Evolutionary conservation across 2,797 vertebrate genomes (phyloP).

Genomic region (Mormyrus hasselquistii): DNA sequence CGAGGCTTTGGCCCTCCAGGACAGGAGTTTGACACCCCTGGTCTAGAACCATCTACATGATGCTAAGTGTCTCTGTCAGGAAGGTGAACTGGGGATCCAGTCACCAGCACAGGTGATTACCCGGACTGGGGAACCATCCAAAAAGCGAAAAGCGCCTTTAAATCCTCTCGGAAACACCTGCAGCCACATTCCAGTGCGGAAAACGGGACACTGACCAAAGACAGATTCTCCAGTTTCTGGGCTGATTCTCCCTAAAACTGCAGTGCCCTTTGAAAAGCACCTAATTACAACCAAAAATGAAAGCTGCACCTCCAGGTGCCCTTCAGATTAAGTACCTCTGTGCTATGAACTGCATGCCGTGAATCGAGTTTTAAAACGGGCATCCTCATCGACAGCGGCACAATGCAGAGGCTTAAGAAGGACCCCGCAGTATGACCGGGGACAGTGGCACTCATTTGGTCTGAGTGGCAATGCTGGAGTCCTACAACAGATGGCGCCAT

Average conservation of each 20-base stretch:
- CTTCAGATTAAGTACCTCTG: not conserved
- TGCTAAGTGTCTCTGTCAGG: not conserved
- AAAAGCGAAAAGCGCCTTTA: not conserved
- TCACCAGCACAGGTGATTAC: not conserved
- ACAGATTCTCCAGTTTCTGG: not conserved
- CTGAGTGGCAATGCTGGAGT: not conserved
- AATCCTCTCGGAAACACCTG: not conserved
- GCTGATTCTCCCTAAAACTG: not conserved
- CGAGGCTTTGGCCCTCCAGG: too few species aligned
- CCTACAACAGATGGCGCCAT: conserved; percentile 1
- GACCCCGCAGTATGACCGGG: not conserved
- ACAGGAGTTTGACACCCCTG: not conserved
- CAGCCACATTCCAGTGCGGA: not conserved
- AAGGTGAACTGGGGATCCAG: not conserved
- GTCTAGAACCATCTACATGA: not conserved
- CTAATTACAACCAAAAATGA: not conserved
- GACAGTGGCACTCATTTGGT: not conserved
- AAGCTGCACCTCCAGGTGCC: not conserved
- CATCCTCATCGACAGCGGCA: not conserved
- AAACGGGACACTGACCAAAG: not conserved
- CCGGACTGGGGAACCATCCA: not conserved
- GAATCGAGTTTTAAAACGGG: not conserved
- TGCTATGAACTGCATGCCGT: not conserved
- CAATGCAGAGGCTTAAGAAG: not conserved
- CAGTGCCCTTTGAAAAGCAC: not conserved